phyloP scores from a whole-genome alignment of 2,888 invertebrate species.

The Apocheima hispidaria region DNA sequence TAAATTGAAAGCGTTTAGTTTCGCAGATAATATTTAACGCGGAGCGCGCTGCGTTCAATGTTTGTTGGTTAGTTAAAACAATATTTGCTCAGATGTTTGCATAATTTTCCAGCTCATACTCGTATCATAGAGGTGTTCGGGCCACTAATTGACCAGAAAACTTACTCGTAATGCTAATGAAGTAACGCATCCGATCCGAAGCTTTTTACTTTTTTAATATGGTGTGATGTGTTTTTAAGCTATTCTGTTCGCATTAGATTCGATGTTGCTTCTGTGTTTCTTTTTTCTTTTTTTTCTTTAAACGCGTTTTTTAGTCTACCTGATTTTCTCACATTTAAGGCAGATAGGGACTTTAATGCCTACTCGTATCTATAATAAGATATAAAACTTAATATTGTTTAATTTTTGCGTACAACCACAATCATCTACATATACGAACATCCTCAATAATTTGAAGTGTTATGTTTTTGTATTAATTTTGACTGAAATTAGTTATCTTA shows the following conservation, averaged over 20 bases:
- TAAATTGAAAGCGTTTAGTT: conserved; percentile 31
- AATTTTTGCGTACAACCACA: no score
- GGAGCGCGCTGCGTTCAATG: conserved; percentile 50
- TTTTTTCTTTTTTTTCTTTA: conserved; percentile 33
- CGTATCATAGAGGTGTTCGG: conserved; percentile 49
- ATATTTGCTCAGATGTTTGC: conserved; percentile 47
- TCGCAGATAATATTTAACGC: conserved; percentile 35
- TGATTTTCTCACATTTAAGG: background rate
- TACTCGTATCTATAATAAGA: no score
- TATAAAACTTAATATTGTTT: no score
- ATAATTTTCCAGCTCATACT: conserved; percentile 59
- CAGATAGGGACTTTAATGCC: no score
- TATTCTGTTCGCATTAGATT: conserved; percentile 62
- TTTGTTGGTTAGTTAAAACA: conserved; percentile 35
- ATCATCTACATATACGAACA: no score
- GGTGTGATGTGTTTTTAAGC: conserved; percentile 69
- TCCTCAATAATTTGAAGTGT: background rate
- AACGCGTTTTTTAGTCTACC: background rate
- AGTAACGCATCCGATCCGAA: conserved; percentile 60
- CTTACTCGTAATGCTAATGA: conserved; percentile 72
- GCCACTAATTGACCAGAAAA: conserved; percentile 57
- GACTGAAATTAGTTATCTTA: conserved; percentile 39
- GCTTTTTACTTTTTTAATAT: conserved; percentile 69
- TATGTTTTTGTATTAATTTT: conserved; percentile 7
- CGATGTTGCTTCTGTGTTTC: conserved; percentile 53